These are phyloP conservation scores for Diarsia dahlii DNA, from an alignment of 2,888 invertebrate species.

Conservation along the genomic window DNA sequence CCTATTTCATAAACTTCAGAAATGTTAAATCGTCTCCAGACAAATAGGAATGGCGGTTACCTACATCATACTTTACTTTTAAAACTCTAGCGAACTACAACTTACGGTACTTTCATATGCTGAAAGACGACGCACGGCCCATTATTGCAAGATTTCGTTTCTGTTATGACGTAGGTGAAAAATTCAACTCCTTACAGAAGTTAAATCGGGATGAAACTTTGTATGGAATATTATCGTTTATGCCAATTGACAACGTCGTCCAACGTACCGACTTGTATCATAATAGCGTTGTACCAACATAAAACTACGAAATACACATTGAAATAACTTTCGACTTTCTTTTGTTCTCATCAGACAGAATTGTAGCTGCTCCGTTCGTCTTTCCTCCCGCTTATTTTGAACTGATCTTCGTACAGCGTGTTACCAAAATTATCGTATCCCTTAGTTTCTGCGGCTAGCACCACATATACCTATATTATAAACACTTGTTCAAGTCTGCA, in stretches of 20 bases:
- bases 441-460: not conserved
- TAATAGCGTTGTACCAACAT: not conserved
- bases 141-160: not conserved
- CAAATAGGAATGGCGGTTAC: not conserved
- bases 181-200: not conserved
- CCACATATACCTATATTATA: not conserved
- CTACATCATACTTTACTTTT: not conserved
- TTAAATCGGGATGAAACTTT: not conserved
- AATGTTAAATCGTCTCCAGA: not conserved
- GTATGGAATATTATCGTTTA: not conserved
- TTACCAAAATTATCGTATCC: not conserved
- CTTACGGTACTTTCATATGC: conserved; percentile 8
- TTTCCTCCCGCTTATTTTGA: not conserved
- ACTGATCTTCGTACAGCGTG: not conserved
- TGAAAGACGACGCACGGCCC: not conserved
- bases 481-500: not conserved
- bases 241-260: not conserved
- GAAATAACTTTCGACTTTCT: not conserved
- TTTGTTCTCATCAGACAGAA: not conserved
- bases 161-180: not conserved
- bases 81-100: not conserved
- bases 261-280: not conserved
- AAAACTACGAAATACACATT: not conserved
- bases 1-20: conserved; percentile 6
- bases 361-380: not conserved